These are phyloP conservation scores for Parnassius apollo DNA, from an alignment of 2,888 invertebrate genomes.

Conservation along the genomic window DNA sequence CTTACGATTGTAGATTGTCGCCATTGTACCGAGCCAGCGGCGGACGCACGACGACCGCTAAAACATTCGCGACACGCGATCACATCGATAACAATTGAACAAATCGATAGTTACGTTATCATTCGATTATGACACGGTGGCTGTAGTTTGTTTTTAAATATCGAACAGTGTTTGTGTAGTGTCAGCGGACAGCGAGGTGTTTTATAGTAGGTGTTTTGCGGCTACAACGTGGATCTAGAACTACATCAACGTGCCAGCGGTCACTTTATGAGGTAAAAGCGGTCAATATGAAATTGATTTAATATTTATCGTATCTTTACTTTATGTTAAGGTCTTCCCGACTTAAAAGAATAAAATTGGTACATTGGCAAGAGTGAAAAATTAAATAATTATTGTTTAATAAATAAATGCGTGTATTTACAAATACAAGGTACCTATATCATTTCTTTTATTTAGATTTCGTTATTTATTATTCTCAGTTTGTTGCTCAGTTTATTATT, in stretches of 20 bases:
- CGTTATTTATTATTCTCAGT: too few species aligned
- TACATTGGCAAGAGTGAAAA: too few species aligned
- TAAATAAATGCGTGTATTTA: too few species aligned
- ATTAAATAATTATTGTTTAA: too few species aligned
- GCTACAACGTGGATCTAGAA: conserved; percentile 87
- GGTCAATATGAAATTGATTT: too few species aligned
- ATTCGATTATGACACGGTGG: conserved; percentile 41
- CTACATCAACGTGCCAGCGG: conserved; percentile 88
- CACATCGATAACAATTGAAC: conserved; percentile 54
- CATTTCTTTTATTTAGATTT: too few species aligned
- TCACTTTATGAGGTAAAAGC: conserved; percentile 85
- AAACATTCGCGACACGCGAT: conserved; percentile 59
- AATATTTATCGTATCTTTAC: too few species aligned
- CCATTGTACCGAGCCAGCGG: conserved; percentile 74
- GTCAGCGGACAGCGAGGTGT: conserved; percentile 52
- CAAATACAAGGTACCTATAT: too few species aligned
- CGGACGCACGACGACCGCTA: conserved; percentile 43
- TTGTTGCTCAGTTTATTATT: too few species aligned
- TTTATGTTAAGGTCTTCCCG: too few species aligned
- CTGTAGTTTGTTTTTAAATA: conserved; percentile 44
- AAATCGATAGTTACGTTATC: conserved; percentile 53
- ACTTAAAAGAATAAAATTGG: too few species aligned
- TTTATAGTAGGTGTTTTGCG: conserved; percentile 55
- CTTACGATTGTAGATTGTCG: conserved; percentile 78
- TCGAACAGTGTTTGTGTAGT: conserved; percentile 48